phyloP scores from a whole-genome alignment of 2,797 vertebrate species.

The Platalea minor region DNA sequence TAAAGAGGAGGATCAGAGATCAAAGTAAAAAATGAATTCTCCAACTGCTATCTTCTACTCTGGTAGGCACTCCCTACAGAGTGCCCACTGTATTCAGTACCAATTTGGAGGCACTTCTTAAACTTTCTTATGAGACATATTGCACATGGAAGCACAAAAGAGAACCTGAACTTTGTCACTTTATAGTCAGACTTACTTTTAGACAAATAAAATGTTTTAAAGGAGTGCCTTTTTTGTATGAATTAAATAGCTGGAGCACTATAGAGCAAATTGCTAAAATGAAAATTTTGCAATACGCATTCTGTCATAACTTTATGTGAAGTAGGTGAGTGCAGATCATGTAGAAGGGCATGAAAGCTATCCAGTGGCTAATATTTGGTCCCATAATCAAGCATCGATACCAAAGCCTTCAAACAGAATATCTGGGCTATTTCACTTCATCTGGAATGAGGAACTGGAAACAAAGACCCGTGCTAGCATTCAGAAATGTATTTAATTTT shows the following conservation, averaged over 20 bases:
- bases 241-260: neutral
- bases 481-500: neutral
- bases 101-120: neutral
- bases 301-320: neutral
- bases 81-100: neutral
- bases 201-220: neutral
- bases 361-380: neutral
- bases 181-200: neutral
- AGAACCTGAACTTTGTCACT: neutral
- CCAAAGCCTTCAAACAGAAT: neutral
- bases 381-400: neutral
- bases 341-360: neutral
- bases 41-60: neutral
- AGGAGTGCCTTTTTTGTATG: neutral
- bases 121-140: neutral
- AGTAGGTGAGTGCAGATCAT: neutral
- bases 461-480: neutral
- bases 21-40: neutral
- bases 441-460: neutral
- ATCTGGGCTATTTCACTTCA: neutral
- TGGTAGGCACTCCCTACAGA: neutral
- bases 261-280: neutral
- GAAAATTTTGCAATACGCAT: neutral
- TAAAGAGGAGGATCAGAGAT: neutral
- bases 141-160: neutral